phyloP scores from a whole-genome alignment of 2,113 vertebrate genomes.

The Carlito syrichta region DNA sequence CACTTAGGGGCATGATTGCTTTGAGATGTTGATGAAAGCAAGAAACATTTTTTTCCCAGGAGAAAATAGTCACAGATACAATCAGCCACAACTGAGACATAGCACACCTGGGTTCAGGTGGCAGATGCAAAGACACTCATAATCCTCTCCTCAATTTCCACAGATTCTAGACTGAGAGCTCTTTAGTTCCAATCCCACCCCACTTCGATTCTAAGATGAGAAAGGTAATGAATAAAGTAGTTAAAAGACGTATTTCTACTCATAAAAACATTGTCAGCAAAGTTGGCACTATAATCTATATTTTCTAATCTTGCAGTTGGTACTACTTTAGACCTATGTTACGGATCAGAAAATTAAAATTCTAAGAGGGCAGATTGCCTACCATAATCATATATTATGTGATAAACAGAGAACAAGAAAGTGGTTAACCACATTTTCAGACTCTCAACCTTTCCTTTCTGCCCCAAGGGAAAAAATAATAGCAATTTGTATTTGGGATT shows the following conservation, averaged over 20 bases:
- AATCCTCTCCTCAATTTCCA: neutral
- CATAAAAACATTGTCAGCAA: neutral
- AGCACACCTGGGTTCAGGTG: neutral
- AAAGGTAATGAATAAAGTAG: neutral
- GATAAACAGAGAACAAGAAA: neutral
- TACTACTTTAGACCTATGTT: neutral
- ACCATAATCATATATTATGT: neutral
- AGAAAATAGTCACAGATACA: neutral
- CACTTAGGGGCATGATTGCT: neutral
- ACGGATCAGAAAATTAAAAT: neutral
- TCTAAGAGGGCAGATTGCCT: neutral
- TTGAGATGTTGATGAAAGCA: neutral
- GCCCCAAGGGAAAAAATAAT: neutral
- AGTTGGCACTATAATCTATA: neutral
- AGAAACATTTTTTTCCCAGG: neutral
- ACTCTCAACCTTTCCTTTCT: neutral
- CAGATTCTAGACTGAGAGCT: neutral
- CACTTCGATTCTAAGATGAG: neutral
- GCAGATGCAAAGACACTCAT: neutral
- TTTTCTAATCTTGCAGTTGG: neutral
- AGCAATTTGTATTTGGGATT: neutral
- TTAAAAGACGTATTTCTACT: neutral
- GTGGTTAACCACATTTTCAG: too few species aligned
- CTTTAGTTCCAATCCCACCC: neutral
- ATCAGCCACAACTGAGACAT: neutral